Evolutionary conservation across 2,888 invertebrate genomes (phyloP).

Genomic region (Thyatira batis): DNA sequence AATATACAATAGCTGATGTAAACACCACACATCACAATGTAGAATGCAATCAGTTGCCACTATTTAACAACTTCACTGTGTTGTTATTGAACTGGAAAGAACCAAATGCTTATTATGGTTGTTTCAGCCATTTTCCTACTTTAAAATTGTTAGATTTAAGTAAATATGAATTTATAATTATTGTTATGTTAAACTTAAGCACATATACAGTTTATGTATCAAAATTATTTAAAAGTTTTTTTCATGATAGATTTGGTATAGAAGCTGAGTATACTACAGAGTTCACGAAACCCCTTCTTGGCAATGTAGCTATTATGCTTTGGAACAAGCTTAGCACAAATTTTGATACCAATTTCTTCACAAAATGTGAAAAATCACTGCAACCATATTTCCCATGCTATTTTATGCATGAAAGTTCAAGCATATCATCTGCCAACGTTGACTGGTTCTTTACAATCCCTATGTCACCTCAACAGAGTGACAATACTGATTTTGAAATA

Average conservation of each 20-base stretch:
- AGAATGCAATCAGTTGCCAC: slow-evolving; percentile 16
- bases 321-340: slow-evolving; percentile 52
- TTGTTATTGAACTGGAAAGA: slow-evolving; percentile 42
- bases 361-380: slow-evolving; percentile 37
- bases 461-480: slow-evolving; percentile 14
- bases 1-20: slow-evolving; percentile 40
- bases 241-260: slow-evolving; percentile 43
- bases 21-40: slow-evolving; percentile 17
- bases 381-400: slow-evolving; percentile 48
- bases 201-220: slow-evolving; percentile 38
- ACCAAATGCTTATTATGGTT: slow-evolving; percentile 20
- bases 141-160: slow-evolving; percentile 30
- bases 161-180: slow-evolving; percentile 49
- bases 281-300: slow-evolving; percentile 28
- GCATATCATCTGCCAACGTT: slow-evolving; percentile 26
- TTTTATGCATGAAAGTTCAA: slow-evolving; percentile 22
- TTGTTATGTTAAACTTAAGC: slow-evolving; percentile 28
- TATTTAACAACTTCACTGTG: slow-evolving; percentile 37
- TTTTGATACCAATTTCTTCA: slow-evolving; percentile 58
- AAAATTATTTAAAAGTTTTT: slow-evolving; percentile 45
- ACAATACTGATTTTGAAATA: slow-evolving; percentile 4
- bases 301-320: slow-evolving; percentile 49
- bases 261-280: slow-evolving; percentile 24
- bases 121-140: slow-evolving; percentile 26
- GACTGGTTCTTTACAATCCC: slow-evolving; percentile 47